A percentile compares a stretch with the other conserved stretches of the same genome.
Conservation (phyloP, 2,797 vertebrate genomes). For the Mus caroli region DNA sequence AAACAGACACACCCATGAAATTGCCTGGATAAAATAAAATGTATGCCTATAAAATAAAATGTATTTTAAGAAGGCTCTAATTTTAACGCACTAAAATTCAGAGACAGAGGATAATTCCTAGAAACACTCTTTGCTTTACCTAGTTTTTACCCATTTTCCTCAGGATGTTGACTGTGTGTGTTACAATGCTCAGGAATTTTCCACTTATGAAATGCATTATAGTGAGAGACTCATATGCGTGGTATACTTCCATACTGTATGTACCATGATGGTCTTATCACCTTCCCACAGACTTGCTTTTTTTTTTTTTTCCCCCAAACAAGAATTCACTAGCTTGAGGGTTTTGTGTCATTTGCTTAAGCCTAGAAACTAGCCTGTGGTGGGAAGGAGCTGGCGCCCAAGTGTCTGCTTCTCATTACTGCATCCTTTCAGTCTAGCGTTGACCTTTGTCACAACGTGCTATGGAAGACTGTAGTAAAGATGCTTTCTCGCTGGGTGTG, state of each 20-base stretch:
- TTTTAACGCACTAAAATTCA: neutral
- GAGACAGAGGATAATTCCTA: neutral
- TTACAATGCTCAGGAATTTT: neutral
- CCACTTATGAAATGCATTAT: neutral
- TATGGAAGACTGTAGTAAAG: neutral
- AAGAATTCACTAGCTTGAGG: neutral
- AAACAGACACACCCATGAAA: neutral
- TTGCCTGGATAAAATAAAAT: neutral
- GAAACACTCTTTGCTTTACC: neutral
- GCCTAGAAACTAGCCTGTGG: neutral
- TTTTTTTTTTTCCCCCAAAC: neutral
- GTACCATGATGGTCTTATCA: neutral
- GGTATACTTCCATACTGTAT: neutral
- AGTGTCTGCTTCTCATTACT: neutral
- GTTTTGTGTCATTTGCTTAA: neutral
- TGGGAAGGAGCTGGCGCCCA: neutral
- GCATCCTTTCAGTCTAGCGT: neutral
- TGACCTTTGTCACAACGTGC: neutral
- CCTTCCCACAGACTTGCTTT: neutral
- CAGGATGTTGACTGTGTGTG: neutral
- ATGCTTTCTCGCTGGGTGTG: neutral
- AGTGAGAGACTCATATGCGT: neutral
- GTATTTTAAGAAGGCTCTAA: neutral
- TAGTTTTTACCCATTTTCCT: neutral
- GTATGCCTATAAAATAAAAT: neutral